phyloP scores from a whole-genome alignment of 1,140 invertebrate genomes.

The Stegodyphus mimosarum region DNA sequence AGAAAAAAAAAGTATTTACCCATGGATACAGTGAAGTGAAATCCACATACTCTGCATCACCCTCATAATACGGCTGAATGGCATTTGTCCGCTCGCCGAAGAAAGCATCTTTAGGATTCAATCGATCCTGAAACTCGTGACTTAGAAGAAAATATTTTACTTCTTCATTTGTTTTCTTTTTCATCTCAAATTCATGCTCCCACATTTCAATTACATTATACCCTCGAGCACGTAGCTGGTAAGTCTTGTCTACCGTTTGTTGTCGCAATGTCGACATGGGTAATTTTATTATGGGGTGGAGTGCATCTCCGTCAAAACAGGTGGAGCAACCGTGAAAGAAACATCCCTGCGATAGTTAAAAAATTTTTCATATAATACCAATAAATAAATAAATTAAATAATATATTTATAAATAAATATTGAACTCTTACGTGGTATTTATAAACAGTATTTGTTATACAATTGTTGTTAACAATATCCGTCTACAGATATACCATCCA shows the following conservation, averaged over 20 bases:
- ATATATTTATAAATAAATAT: neutral
- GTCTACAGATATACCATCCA: neutral
- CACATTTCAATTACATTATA: neutral
- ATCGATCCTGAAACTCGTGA: neutral
- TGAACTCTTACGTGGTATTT: neutral
- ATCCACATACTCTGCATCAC: conserved; percentile 14
- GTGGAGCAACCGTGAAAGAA: neutral
- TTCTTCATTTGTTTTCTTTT: neutral
- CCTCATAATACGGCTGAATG: neutral
- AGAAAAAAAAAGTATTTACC: neutral
- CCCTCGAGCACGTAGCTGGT: neutral
- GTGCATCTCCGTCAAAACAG: neutral
- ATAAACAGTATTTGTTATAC: conserved; percentile 8
- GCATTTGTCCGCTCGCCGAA: neutral
- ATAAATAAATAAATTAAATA: conserved; percentile 9
- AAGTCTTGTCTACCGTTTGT: neutral
- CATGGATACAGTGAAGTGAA: conserved; percentile 38
- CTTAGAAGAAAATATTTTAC: neutral
- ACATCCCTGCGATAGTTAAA: neutral
- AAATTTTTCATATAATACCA: conserved; percentile 3
- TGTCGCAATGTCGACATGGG: neutral
- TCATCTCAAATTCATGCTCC: neutral
- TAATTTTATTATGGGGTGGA: neutral
- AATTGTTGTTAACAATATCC: conserved; percentile 1
- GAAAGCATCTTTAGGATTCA: conserved; percentile 8